Conservation (phyloP, 2,113 vertebrate genomes). For the Neolamprologus cancellatus region DNA sequence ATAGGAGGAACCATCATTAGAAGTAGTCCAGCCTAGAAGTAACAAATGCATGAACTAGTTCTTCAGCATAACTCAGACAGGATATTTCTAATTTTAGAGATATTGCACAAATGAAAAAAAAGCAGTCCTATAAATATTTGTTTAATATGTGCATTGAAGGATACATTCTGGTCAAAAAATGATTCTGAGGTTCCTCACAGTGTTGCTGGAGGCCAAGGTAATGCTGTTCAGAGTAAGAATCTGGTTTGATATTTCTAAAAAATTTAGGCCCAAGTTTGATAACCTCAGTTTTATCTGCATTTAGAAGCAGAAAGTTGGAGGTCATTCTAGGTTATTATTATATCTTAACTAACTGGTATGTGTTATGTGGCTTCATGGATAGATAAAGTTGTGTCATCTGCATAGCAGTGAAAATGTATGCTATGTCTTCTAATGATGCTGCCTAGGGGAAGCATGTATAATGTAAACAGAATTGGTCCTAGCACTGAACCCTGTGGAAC, state of each 20-base stretch:
- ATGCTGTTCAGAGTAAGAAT: background rate
- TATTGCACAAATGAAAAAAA: background rate
- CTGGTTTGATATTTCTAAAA: background rate
- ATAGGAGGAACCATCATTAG: background rate
- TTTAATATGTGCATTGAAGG: background rate
- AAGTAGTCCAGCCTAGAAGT: background rate
- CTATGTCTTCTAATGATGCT: background rate
- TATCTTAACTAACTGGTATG: background rate
- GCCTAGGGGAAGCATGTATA: background rate
- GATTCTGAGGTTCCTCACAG: background rate
- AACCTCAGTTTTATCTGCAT: background rate
- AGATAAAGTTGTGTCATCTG: background rate
- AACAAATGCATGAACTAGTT: background rate
- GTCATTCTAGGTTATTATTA: background rate
- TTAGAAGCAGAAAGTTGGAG: background rate
- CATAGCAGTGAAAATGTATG: background rate
- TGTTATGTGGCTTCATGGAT: background rate
- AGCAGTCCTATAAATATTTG: background rate
- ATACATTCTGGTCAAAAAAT: background rate
- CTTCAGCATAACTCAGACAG: background rate
- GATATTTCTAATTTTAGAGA: background rate
- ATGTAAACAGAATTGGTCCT: background rate
- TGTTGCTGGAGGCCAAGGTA: background rate
- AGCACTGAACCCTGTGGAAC: fast-evolving
- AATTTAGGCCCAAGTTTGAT: background rate